Evolutionary conservation across 1,140 invertebrate species (phyloP).

Genomic region (Panulirus ornatus): DNA sequence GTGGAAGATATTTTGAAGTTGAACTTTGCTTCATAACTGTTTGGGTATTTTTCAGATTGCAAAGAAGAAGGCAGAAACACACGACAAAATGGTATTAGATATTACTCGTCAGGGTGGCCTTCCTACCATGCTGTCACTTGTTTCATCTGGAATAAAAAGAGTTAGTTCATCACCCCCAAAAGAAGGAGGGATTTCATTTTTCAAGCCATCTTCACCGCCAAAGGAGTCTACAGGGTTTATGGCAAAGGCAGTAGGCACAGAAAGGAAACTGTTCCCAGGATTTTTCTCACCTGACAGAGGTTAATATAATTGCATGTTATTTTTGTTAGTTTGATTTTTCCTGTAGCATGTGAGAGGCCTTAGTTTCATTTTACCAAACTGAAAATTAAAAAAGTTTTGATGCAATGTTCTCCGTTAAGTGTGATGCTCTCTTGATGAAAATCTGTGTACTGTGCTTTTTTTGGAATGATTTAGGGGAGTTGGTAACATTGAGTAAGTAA

Average conservation of each 20-base stretch:
- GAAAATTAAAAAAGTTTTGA: no score
- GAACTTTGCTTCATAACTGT: no score
- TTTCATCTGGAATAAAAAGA: constrained; percentile 61
- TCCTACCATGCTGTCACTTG: constrained; percentile 55
- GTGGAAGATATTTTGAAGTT: no score
- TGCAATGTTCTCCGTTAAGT: no score
- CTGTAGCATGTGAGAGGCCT: no score
- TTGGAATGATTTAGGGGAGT: no score
- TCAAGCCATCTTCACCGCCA: constrained; percentile 60
- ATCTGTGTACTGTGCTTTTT: no score
- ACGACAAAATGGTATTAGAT: constrained; percentile 65
- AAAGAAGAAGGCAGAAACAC: constrained; percentile 59
- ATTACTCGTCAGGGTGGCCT: constrained; percentile 56
- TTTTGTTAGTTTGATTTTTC: not conserved
- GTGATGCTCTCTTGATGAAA: no score
- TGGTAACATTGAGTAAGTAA: no score
- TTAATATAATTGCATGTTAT: not conserved
- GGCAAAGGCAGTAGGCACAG: constrained; percentile 20
- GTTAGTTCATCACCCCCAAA: constrained; percentile 61
- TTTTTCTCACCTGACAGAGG: constrained; percentile 41
- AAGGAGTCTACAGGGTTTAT: constrained; percentile 49
- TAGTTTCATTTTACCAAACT: no score
- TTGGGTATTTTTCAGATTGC: constrained; percentile 48
- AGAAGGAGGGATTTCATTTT: constrained; percentile 63
- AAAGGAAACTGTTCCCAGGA: constrained; percentile 32